Evolutionary conservation across 1,140 invertebrate genomes (phyloP), one percentile per base, ranked within the genome.

Genomic region (Forficula auricularia): DNA sequence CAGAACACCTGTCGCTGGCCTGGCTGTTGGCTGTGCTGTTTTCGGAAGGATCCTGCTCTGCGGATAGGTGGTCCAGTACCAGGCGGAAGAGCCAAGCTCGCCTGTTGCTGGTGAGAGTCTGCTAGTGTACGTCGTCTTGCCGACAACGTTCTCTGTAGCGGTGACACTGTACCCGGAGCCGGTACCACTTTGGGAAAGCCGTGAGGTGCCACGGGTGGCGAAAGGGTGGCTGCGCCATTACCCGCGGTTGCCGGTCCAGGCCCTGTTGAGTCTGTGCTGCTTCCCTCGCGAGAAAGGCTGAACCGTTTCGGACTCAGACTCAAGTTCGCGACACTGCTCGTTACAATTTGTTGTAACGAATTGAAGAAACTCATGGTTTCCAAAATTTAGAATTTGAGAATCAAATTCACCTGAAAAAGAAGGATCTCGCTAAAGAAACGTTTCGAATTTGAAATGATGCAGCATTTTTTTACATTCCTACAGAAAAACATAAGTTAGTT

Each of bases 301-400:
- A 77, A 82, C 47, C 80, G 68, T 47, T 80, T 79, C 22, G 80
- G 79, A 44, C 77, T 79, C n/a, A 84, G 59, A 27, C 69, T 75
- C 42, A 85, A 58, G 51, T 73, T 80, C 9, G 79, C 79, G 43
- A 85, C 81, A 52, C 79, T 79, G 56, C 72, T 75, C 46, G 72
- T 73, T 54, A 85, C 79, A 59, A 81, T 80, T 57, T 84, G 79
- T 51, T 81, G 77, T 45, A 84, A 59, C 7, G 79, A 82, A 53
- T 76, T 79, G 55, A 85, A 75, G 65, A 85, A 84, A 68, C 81
- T 84, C 82, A 85, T 85, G 42, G 53, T 65, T 42, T 18, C 16
- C 14, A n/a, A n/a, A n/a, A n/a, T n/a, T n/a, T n/a, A 42, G 14
- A 35, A 22, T n/a, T 31, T 27, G 22, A 10, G 22, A 27, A 27